Conservation (phyloP, 2,797 vertebrate species). For the Myotis findleyi region DNA sequence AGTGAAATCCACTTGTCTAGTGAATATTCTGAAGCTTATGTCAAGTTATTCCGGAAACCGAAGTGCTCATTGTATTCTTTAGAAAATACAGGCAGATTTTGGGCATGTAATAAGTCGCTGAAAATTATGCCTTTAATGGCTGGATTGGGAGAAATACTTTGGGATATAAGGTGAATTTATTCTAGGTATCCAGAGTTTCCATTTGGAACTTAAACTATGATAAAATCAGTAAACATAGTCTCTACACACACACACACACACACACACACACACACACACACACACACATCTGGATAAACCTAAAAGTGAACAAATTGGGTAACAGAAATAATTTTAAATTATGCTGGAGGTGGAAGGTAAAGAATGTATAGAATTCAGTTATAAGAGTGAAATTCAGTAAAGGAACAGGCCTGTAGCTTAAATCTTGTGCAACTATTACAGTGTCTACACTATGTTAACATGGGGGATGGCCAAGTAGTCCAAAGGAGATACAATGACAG, state of each 20-base stretch:
- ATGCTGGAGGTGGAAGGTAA: background rate
- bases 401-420: background rate
- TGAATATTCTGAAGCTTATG: constrained; percentile 48
- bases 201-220: constrained; percentile 51
- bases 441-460: background rate
- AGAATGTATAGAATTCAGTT: background rate
- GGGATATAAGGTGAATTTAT: constrained; percentile 18
- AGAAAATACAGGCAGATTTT: background rate
- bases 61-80: constrained; percentile 18
- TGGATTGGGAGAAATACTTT: constrained; percentile 17
- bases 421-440: background rate
- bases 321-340: constrained; percentile 37
- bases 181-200: background rate
- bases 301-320: background rate
- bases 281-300: constrained; percentile 8
- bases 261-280: background rate
- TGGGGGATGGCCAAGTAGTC: background rate
- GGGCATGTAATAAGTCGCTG: constrained; percentile 11
- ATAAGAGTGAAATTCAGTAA: background rate
- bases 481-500: background rate
- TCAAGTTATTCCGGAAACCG: constrained; percentile 45
- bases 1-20: constrained; percentile 29
- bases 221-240: background rate
- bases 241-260: background rate
- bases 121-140: constrained; percentile 29